phyloP scores from a whole-genome alignment of 2,888 invertebrate genomes.

The Malthinus flaveolus region DNA sequence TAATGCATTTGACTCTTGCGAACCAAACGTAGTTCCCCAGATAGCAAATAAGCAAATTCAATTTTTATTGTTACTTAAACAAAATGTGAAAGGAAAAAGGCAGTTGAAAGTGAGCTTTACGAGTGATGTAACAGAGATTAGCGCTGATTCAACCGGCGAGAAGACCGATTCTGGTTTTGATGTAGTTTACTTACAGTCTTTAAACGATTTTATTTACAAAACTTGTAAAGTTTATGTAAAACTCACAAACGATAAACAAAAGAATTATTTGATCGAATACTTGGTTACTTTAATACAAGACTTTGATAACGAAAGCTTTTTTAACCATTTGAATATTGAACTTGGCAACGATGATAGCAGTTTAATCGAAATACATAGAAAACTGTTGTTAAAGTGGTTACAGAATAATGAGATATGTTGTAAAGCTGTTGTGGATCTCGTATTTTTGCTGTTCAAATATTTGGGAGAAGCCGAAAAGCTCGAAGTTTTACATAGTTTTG shows the following conservation, averaged over 20 bases:
- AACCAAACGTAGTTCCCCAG: slow-evolving; percentile 31
- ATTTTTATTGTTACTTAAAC: slow-evolving; percentile 55
- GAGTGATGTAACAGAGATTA: slow-evolving; percentile 34
- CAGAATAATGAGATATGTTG: slow-evolving; percentile 57
- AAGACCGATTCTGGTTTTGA: slow-evolving; percentile 35
- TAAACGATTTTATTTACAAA: slow-evolving; percentile 55
- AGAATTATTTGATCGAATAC: slow-evolving; percentile 57
- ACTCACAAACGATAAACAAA: slow-evolving; percentile 55
- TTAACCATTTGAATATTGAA: slow-evolving; percentile 51
- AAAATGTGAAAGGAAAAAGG: slow-evolving; percentile 52
- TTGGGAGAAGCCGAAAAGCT: slow-evolving; percentile 60
- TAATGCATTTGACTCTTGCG: slow-evolving; percentile 36
- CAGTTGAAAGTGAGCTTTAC: slow-evolving; percentile 61
- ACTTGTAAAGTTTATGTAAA: slow-evolving; percentile 61
- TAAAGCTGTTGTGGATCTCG: slow-evolving; percentile 62
- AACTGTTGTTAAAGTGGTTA: slow-evolving; percentile 55
- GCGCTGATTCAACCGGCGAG: slow-evolving; percentile 27
- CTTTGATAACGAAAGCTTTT: slow-evolving; percentile 61
- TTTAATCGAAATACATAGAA: slow-evolving; percentile 41
- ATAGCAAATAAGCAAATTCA: slow-evolving; percentile 53
- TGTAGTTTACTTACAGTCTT: slow-evolving; percentile 53
- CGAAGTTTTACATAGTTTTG: slow-evolving; percentile 59
- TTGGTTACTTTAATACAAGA: slow-evolving; percentile 60
- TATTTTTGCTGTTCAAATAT: slow-evolving; percentile 64
- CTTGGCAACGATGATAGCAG: slow-evolving; percentile 35